These are phyloP conservation scores for Trididemnum clinides DNA, from an alignment of 23 tunicate genomes.

Conservation along the genomic window DNA sequence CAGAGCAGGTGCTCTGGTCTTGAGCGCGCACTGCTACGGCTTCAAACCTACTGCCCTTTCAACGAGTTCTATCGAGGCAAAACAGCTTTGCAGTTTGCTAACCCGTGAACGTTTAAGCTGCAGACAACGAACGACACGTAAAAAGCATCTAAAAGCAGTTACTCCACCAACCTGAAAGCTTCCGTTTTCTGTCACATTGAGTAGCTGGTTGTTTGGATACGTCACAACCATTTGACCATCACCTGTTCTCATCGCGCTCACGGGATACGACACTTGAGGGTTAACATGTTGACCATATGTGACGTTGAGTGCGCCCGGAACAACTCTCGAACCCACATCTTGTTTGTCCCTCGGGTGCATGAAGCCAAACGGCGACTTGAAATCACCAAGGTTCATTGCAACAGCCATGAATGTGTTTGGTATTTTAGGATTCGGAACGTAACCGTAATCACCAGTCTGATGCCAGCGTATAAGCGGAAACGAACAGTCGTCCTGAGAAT, in stretches of 20 bases:
- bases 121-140: too few relatives aligned
- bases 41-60: too few relatives aligned
- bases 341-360: constrained; percentile 79
- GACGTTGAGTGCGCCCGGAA: constrained; percentile 44
- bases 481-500: neutral
- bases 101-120: too few relatives aligned
- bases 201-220: constrained; percentile 33
- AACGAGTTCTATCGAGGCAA: too few relatives aligned
- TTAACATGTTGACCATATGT: constrained; percentile 32
- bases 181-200: constrained; percentile 40
- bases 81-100: too few relatives aligned
- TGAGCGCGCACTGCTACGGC: too few relatives aligned
- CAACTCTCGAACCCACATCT: constrained; percentile 65
- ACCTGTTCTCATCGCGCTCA: neutral
- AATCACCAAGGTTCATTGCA: constrained; percentile 76
- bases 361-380: constrained; percentile 64
- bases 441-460: constrained; percentile 84
- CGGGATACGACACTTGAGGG: constrained; percentile 60
- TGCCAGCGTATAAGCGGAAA: constrained; percentile 72
- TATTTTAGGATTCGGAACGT: constrained; percentile 69
- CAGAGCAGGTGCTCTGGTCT: too few relatives aligned
- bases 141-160: too few relatives aligned
- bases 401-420: constrained; percentile 89
- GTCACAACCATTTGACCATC: constrained; percentile 38
- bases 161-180: constrained; percentile 84